phyloP scores from a whole-genome alignment of 2,888 invertebrate genomes.

The Cremastobaeus sp. region DNA sequence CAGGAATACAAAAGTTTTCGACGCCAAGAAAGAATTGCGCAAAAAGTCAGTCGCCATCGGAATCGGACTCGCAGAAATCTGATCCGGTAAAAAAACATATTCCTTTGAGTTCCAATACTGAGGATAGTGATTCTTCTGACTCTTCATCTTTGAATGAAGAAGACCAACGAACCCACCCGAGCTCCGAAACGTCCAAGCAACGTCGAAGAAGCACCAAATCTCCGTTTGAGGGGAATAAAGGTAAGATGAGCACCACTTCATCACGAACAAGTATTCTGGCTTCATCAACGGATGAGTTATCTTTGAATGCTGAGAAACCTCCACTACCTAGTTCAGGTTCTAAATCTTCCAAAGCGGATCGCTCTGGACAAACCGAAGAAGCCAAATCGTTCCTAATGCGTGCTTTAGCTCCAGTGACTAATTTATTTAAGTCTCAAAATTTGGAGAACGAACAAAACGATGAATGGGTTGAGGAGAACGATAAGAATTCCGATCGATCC shows the following conservation, averaged over 20 bases:
- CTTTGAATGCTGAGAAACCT: slow-evolving; percentile 80
- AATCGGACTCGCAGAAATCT: background rate
- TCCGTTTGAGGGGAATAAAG: slow-evolving; percentile 63
- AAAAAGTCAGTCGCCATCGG: slow-evolving; percentile 28
- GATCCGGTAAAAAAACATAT: slow-evolving; percentile 17
- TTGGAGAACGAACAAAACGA: slow-evolving; percentile 80
- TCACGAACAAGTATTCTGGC: slow-evolving; percentile 80
- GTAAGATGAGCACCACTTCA: slow-evolving; percentile 73
- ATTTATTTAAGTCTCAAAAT: slow-evolving; percentile 83
- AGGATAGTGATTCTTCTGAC: slow-evolving; percentile 74
- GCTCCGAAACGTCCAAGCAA: slow-evolving; percentile 58
- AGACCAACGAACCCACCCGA: slow-evolving; percentile 53
- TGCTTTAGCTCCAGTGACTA: slow-evolving; percentile 87
- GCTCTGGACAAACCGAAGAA: slow-evolving; percentile 80
- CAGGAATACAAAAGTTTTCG: slow-evolving; percentile 63
- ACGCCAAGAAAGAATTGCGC: slow-evolving; percentile 35
- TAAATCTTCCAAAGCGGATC: slow-evolving; percentile 70
- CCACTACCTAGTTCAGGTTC: slow-evolving; percentile 80
- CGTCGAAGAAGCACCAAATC: slow-evolving; percentile 65
- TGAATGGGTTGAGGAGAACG: slow-evolving; percentile 65
- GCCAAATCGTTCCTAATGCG: slow-evolving; percentile 86
- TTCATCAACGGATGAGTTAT: slow-evolving; percentile 81
- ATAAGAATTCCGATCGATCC: slow-evolving; percentile 62
- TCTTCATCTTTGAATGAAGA: slow-evolving; percentile 76
- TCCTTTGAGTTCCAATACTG: slow-evolving; percentile 60